Evolutionary conservation across 2,113 vertebrate species (phyloP).

Genomic region (Eurystomus gularis): DNA sequence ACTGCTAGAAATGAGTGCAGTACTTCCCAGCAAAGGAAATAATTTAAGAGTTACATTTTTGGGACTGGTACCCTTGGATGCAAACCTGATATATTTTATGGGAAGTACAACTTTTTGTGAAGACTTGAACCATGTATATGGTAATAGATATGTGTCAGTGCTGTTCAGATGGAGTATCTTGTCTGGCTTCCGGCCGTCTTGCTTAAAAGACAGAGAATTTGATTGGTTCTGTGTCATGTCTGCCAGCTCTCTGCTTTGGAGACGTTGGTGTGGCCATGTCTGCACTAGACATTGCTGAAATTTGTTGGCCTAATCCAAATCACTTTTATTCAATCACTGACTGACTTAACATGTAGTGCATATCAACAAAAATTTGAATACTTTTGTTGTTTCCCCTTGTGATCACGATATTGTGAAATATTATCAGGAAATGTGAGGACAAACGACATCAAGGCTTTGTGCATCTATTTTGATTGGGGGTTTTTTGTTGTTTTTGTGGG

Average conservation of each 20-base stretch:
- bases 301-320: background rate
- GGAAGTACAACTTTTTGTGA: background rate
- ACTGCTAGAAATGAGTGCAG: background rate
- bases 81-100: background rate
- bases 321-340: background rate
- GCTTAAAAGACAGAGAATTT: background rate
- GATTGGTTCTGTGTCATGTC: fast-evolving
- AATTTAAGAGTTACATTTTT: background rate
- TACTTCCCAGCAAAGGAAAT: background rate
- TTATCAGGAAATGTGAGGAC: background rate
- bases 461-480: background rate
- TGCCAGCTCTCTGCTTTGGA: background rate
- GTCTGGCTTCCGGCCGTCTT: background rate
- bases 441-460: background rate
- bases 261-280: background rate
- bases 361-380: background rate
- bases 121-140: background rate
- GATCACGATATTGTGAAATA: background rate
- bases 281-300: background rate
- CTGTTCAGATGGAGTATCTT: background rate
- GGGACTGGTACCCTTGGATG: background rate
- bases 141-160: background rate
- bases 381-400: background rate
- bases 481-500: background rate
- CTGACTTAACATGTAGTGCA: background rate